Conservation (phyloP, 1,140 invertebrate species). For the Cardiocondyla obscurior region DNA sequence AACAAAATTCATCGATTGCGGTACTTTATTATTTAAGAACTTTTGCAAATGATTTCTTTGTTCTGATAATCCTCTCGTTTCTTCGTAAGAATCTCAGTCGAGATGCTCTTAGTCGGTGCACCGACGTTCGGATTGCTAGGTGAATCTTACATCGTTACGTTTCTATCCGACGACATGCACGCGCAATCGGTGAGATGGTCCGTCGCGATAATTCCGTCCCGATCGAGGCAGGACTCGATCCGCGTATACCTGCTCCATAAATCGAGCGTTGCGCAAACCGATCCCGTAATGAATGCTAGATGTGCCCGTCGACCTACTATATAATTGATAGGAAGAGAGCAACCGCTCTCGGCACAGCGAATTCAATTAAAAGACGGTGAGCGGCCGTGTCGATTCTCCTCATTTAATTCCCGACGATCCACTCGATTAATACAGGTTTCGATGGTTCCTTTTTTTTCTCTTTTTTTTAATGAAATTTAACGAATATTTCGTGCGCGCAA, state of each 20-base stretch:
- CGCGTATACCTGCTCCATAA: conserved; percentile 57
- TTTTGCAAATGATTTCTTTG: background rate
- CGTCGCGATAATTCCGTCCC: conserved; percentile 62
- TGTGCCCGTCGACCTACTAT: conserved; percentile 60
- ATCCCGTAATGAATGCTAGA: conserved; percentile 66
- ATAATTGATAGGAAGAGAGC: conserved; percentile 69
- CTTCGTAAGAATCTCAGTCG: background rate
- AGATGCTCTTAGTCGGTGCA: background rate
- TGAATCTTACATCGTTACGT: background rate
- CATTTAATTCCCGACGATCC: background rate
- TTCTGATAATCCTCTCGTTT: background rate
- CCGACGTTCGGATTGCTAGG: conserved; percentile 7
- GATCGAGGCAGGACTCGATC: conserved; percentile 32
- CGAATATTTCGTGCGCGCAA: too few species aligned
- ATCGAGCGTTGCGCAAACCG: conserved; percentile 64
- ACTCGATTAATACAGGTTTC: background rate
- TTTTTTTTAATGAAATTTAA: too few species aligned
- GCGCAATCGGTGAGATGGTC: conserved; percentile 41
- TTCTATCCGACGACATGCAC: conserved; percentile 35
- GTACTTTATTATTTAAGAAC: background rate
- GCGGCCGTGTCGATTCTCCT: background rate
- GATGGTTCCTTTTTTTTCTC: too few species aligned
- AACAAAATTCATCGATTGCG: background rate
- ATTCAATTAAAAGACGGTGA: conserved; percentile 52
- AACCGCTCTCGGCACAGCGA: conserved; percentile 11